A percentile compares a stretch with the other conserved stretches of the same genome.
Conservation (phyloP, 2,888 invertebrate species). For the Noctua fimbriata region DNA sequence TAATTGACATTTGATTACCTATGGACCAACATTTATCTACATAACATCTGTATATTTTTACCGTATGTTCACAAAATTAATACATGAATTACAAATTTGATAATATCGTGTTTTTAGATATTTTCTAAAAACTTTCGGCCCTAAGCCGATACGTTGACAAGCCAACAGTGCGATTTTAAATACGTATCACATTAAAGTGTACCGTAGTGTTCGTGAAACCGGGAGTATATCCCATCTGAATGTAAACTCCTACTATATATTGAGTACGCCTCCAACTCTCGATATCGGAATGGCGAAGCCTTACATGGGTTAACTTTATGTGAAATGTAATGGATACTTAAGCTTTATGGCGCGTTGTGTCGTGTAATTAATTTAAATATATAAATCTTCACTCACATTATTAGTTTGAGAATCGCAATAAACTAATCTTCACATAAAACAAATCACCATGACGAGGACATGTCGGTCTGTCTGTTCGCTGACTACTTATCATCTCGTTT, state of each 20-base stretch:
- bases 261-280: not conserved
- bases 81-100: not conserved
- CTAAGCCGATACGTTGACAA: not conserved
- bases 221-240: not conserved
- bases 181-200: not conserved
- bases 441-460: not conserved
- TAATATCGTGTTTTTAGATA: not conserved
- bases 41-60: no score
- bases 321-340: constrained; percentile 8
- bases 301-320: not conserved
- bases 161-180: not conserved
- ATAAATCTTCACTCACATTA: not conserved
- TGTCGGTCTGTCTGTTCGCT: not conserved
- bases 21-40: no score
- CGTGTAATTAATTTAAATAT: not conserved
- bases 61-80: no score
- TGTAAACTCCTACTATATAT: not conserved
- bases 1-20: no score
- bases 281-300: no score
- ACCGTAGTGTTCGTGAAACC: not conserved
- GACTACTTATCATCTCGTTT: not conserved
- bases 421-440: constrained; percentile 6
- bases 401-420: not conserved
- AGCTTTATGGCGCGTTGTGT: not conserved
- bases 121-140: not conserved